phyloP scores from a whole-genome alignment of 2,888 invertebrate species.

The Hydraecia micacea region DNA sequence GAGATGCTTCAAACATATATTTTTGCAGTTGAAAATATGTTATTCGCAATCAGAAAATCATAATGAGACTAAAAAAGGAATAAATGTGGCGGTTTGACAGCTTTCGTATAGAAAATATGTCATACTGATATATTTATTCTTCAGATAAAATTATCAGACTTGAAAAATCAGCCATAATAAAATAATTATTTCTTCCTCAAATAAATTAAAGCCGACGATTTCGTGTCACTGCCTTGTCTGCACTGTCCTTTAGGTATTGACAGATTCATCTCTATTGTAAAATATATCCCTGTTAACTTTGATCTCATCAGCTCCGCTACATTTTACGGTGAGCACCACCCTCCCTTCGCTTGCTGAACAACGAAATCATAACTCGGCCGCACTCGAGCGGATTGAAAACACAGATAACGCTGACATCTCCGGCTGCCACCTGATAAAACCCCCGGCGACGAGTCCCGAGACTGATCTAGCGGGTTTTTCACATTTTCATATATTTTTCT shows the following conservation, averaged over 20 bases:
- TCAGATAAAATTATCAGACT: too few species aligned
- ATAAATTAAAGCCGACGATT: conserved; percentile 13
- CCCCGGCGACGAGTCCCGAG: conserved; percentile 27
- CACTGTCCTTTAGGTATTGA: conserved; percentile 3
- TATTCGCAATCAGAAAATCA: not conserved
- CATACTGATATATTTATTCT: too few species aligned
- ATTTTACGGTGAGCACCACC: conserved; percentile 25
- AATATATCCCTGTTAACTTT: not conserved
- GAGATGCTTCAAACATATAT: not conserved
- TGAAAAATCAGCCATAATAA: too few species aligned
- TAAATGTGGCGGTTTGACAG: not conserved
- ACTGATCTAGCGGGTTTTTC: conserved; percentile 48
- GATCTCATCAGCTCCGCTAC: conserved; percentile 34
- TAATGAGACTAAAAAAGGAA: not conserved
- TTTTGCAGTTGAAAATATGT: not conserved
- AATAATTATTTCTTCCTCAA: not conserved
- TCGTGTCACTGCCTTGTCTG: not conserved
- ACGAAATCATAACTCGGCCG: conserved; percentile 75
- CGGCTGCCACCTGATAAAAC: conserved; percentile 64
- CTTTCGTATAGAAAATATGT: not conserved
- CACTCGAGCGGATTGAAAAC: conserved; percentile 69
- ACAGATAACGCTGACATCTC: conserved; percentile 67
- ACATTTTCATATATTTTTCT: conserved; percentile 40
- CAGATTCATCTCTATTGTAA: not conserved
- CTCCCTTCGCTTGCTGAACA: conserved; percentile 60